Evolutionary conservation across 2,113 vertebrate genomes (phyloP).

Genomic region (Fulmarus glacialis): DNA sequence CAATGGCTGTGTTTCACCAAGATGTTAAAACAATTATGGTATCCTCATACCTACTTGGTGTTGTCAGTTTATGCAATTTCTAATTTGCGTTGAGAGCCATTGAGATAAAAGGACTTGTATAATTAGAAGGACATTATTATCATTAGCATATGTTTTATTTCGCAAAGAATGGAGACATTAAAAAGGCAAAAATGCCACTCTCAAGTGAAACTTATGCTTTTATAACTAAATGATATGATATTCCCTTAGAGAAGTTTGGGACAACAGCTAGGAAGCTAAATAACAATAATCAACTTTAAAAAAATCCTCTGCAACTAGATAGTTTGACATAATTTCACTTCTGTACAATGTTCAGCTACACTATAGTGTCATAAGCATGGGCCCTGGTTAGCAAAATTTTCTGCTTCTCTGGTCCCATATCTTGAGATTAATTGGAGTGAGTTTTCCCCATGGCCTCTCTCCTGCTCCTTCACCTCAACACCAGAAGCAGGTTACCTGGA

Average conservation of each 20-base stretch:
- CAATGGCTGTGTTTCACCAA: background rate
- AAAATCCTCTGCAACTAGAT: background rate
- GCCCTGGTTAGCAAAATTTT: background rate
- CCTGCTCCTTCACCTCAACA: background rate
- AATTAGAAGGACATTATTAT: background rate
- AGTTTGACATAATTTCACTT: background rate
- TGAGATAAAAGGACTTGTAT: background rate
- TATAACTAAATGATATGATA: background rate
- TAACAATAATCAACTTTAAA: background rate
- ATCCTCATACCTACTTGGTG: background rate
- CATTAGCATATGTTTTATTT: background rate
- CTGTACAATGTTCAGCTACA: background rate
- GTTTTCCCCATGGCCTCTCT: background rate
- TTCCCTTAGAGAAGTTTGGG: background rate
- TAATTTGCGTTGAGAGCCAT: background rate
- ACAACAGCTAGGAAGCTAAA: background rate
- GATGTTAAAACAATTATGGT: background rate
- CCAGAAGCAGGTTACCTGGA: background rate
- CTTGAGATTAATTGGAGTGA: background rate
- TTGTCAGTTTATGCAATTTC: background rate
- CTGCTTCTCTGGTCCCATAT: background rate
- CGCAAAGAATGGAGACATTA: background rate
- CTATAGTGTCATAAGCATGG: background rate
- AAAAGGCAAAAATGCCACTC: background rate
- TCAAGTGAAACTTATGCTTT: background rate